Conservation (phyloP, 2,888 invertebrate species). For the Allygus modestus region DNA sequence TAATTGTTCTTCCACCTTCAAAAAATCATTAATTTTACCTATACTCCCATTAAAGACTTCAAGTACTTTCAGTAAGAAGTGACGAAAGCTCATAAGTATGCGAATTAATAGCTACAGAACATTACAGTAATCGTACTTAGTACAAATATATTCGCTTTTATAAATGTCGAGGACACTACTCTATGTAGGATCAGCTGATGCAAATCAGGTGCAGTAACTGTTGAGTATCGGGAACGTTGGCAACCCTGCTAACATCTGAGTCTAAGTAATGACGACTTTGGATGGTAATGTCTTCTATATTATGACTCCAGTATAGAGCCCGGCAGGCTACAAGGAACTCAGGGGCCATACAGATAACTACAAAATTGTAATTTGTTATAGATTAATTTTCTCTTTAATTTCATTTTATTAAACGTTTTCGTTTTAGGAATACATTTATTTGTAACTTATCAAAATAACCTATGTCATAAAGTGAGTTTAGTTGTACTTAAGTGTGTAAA, state of each 20-base stretch:
- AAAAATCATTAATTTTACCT: too few relatives aligned
- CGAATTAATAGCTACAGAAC: not conserved
- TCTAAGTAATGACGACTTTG: slow-evolving; percentile 13
- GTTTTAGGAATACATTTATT: too few relatives aligned
- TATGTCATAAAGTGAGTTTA: too few relatives aligned
- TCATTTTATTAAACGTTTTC: too few relatives aligned
- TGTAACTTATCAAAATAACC: too few relatives aligned
- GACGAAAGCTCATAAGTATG: too few relatives aligned
- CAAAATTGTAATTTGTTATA: not conserved
- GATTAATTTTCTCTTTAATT: too few relatives aligned
- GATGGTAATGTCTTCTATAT: slow-evolving; percentile 15
- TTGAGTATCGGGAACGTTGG: not conserved
- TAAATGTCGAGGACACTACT: slow-evolving; percentile 25
- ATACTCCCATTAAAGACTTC: too few relatives aligned
- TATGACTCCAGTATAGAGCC: not conserved
- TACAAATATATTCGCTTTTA: not conserved
- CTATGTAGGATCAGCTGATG: slow-evolving; percentile 42
- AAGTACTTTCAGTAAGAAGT: too few relatives aligned
- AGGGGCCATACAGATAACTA: not conserved
- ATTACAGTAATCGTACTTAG: not conserved
- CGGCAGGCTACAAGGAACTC: not conserved
- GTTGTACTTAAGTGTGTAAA: too few relatives aligned
- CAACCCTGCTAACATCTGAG: slow-evolving; percentile 6
- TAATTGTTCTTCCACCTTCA: too few relatives aligned
- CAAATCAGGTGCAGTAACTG: slow-evolving; percentile 38